phyloP scores from a whole-genome alignment of 2,113 vertebrate species.

The Trochalopteron elliotii region DNA sequence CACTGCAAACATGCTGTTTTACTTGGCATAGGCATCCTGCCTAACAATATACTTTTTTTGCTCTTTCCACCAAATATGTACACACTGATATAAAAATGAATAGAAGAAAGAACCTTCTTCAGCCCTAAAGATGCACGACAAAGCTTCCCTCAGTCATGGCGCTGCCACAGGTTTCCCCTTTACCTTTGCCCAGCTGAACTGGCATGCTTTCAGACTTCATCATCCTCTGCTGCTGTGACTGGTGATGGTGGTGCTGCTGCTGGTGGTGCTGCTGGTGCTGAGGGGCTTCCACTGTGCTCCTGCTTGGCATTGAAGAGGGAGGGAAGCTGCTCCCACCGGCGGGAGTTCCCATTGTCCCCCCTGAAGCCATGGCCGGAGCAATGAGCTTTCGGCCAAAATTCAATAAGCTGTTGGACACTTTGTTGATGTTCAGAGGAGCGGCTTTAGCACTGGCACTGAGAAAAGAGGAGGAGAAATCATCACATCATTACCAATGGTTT shows the following conservation, averaged over 20 bases:
- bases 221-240: conserved; percentile 79
- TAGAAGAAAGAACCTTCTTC: neutral
- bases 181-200: conserved; percentile 94
- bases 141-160: neutral
- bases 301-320: neutral
- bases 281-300: conserved; percentile 39
- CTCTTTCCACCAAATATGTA: neutral
- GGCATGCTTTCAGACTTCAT: conserved; percentile 99
- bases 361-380: conserved; percentile 81
- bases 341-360: conserved; percentile 58
- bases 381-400: conserved; percentile 96
- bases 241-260: conserved; percentile 33
- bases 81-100: neutral
- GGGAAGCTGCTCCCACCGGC: conserved; percentile 45
- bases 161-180: neutral
- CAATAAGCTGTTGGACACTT: conserved; percentile 94
- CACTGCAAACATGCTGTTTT: neutral
- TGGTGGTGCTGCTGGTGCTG: conserved; percentile 60
- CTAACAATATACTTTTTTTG: neutral
- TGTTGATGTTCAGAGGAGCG: conserved; percentile 93
- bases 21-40: neutral
- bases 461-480: neutral
- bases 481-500: neutral
- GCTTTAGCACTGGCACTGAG: conserved; percentile 77
- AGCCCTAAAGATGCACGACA: rapidly evolving